A percentile compares a stretch with the other conserved stretches of the same genome.
phyloP scores from a whole-genome alignment of 1,140 invertebrate genomes.

The Drosophila biarmipes region DNA sequence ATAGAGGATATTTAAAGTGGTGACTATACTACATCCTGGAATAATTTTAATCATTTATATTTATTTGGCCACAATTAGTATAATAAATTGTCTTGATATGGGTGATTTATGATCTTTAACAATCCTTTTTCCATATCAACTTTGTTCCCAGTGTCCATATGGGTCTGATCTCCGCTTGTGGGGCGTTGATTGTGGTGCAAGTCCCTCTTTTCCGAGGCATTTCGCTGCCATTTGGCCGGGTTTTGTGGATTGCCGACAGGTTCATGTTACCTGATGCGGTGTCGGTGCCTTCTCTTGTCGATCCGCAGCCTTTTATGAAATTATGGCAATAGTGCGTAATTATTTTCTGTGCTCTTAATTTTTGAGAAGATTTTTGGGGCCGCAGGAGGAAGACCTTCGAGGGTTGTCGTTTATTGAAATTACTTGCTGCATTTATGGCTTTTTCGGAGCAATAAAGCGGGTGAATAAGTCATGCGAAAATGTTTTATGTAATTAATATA shows the following conservation, averaged over 20 bases:
- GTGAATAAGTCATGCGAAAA: not conserved
- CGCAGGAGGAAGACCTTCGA: slow-evolving; percentile 18
- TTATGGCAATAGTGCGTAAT: slow-evolving; percentile 84
- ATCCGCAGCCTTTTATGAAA: slow-evolving; percentile 66
- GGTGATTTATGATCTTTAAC: not conserved
- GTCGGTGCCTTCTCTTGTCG: slow-evolving; percentile 21
- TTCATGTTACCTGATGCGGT: slow-evolving; percentile 69
- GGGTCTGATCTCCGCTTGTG: slow-evolving; percentile 51
- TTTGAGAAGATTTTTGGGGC: slow-evolving; percentile 36
- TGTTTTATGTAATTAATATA: no score
- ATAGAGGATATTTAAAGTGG: no score
- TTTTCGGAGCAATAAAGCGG: not conserved
- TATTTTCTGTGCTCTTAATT: slow-evolving; percentile 84
- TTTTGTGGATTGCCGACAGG: slow-evolving; percentile 72
- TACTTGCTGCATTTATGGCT: slow-evolving; percentile 32
- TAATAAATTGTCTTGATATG: no score
- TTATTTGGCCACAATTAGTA: no score
- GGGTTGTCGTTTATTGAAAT: slow-evolving; percentile 66
- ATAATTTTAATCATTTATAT: no score
- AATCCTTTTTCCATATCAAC: not conserved
- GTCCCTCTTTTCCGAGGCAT: slow-evolving; percentile 65
- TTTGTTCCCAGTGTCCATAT: slow-evolving; percentile 17
- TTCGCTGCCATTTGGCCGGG: slow-evolving; percentile 25
- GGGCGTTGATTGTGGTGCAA: slow-evolving; percentile 81
- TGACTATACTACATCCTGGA: no score